Base-by-base conservation (phyloP, 2,888 invertebrate genomes). In the Apomyelois bistriatella region DNA sequence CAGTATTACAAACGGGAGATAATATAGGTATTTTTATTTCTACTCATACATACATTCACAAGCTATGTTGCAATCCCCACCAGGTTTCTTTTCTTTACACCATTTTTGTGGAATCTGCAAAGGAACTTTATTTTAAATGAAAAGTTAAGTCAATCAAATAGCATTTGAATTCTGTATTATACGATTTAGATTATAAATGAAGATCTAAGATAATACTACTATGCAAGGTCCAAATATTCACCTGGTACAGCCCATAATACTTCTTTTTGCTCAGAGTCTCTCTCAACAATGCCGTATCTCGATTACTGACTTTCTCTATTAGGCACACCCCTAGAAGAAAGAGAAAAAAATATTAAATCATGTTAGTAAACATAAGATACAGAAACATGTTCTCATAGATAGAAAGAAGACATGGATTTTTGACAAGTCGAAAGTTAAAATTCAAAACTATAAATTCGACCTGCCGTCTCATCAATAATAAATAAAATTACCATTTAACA, bases 161-260 rank as follows among this genome's bases (percentile, higher is more conserved):
- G n/a, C n/a, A n/a, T n/a, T n/a, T n/a, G n/a, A n/a, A n/a, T n/a
- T n/a, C n/a, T n/a, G n/a, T n/a, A n/a, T n/a, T n/a, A n/a, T n/a
- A n/a, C n/a, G 22, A 22, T 22, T 22, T 22, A 22, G 22, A 22
- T 22, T 22, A 22, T 22, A 5, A n/a, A n/a, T n/a, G n/a, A n/a
- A n/a, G n/a, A n/a, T n/a, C n/a, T n/a, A n/a, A n/a, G n/a, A n/a
- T n/a, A n/a, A n/a, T n/a, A n/a, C n/a, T n/a, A n/a, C n/a, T n/a
- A n/a, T n/a, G n/a, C n/a, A n/a, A n/a, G n/a, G n/a, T n/a, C n/a
- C n/a, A n/a, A n/a, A n/a, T n/a, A 51, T 53, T 60, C 65, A 87
- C 90, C 80, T 90, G 89, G 53, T 82, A 90, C 1, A 90, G 59
- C 55, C 90, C 90, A 60, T 88, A 90, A 37, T 57, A 73, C 52